Evolutionary conservation across 2,888 invertebrate genomes (phyloP).

Genomic region (Epiblema foenella): DNA sequence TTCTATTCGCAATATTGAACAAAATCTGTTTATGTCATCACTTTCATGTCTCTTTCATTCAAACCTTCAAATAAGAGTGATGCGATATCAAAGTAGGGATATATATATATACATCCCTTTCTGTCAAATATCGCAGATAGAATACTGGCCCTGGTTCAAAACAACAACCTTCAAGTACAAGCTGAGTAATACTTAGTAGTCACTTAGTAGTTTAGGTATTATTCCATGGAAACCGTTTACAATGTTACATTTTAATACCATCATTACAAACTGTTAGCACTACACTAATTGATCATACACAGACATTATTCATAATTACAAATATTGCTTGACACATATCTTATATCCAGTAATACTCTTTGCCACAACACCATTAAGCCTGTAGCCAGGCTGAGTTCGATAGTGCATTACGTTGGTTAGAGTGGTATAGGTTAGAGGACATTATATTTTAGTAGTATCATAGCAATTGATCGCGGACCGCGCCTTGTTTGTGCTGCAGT

Average conservation of each 20-base stretch:
- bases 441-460: slow-evolving; percentile 39
- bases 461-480: slow-evolving; percentile 43
- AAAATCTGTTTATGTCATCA: too few species aligned
- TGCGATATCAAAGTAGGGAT: background rate
- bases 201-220: background rate
- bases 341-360: slow-evolving; percentile 40
- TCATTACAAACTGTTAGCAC: slow-evolving; percentile 22
- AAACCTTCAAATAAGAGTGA: background rate
- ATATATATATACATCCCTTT: background rate
- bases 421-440: background rate
- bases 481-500: slow-evolving; percentile 39
- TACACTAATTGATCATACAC: slow-evolving; percentile 29
- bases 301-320: slow-evolving; percentile 41
- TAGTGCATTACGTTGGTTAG: slow-evolving; percentile 12
- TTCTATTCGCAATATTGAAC: too few species aligned
- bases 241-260: background rate
- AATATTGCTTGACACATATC: slow-evolving; percentile 36
- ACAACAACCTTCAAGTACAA: too few species aligned
- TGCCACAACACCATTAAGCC: slow-evolving; percentile 40
- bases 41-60: too few species aligned
- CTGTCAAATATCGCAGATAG: background rate
- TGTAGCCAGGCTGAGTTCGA: slow-evolving; percentile 4
- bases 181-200: too few species aligned
- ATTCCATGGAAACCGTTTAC: background rate
- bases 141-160: background rate